Base-by-base conservation (phyloP, 2,797 vertebrate species). In the Chelonia mydas region DNA sequence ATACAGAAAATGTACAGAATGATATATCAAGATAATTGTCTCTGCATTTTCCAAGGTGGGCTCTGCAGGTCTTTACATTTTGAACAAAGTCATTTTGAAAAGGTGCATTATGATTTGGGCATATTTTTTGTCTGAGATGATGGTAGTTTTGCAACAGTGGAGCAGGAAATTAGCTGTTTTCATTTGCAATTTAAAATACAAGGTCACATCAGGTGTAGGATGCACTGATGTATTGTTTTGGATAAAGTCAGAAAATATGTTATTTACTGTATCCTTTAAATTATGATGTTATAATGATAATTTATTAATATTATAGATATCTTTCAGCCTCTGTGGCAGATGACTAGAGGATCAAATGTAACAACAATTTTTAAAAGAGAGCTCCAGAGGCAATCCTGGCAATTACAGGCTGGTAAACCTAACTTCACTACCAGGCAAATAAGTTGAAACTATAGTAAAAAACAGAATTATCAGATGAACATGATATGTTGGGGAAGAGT, bases 151-250 rank as follows among this genome's bases (percentile, higher is more conserved):
- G 94, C 89, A 96, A 96, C 92, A 96, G 65, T 94, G 94, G 82
- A 97, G 96, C 15, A 0, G 88, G 84, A 97, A 97, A 97, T 97
- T 94, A 90, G 92, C 90, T 97, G 89, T 96, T 96, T 95, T 96
- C 93, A 96, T 94, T 94, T 90, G 90, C 95, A 94, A 94, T 94
- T 96, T 90, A 87, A 96, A 95, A 95, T 11, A 95, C 92, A 95
- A 96, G 84, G 93, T 97, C 94, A 95, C 91, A 97, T 37, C 80
- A 95, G 81, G 79, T 94, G 84, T 81, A 88, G 13, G 15, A 91
- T 91, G 87, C 68, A 79, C 37, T 94, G 54, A 95, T 94, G 95
- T 90, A 96, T 89, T 96, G 92, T 94, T 97, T 85, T 96, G 76
- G 76, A 78, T 65, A 85, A 90, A 96, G 23, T 91, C 92, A 45